phyloP scores from a whole-genome alignment of 2,113 vertebrate species.

The Origma solitaria region DNA sequence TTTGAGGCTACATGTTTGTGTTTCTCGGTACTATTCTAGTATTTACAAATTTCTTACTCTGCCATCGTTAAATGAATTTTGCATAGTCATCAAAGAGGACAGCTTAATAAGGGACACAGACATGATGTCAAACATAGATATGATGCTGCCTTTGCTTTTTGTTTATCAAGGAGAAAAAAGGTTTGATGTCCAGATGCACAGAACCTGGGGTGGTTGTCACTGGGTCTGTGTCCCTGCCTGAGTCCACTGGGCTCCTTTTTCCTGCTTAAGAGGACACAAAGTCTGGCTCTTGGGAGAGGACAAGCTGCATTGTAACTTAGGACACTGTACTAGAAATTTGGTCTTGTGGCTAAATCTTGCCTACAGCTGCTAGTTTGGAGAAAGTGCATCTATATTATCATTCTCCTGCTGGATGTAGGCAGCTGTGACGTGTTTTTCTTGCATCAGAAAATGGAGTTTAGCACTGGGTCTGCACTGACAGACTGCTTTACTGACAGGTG shows the following conservation, averaged over 20 bases:
- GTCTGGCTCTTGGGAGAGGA: background rate
- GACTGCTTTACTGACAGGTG: background rate
- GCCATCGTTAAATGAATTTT: background rate
- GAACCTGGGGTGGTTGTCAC: background rate
- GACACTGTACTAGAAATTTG: background rate
- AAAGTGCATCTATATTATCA: rapidly evolving
- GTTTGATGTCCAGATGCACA: rapidly evolving
- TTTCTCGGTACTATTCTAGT: background rate
- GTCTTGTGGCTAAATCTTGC: background rate
- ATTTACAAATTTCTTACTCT: background rate
- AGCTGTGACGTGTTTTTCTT: background rate
- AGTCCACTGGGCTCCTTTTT: background rate
- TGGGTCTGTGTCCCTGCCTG: background rate
- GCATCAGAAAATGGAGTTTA: background rate
- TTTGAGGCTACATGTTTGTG: background rate
- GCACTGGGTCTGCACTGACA: background rate
- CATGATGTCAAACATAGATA: background rate
- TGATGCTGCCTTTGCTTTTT: background rate
- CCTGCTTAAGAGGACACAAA: background rate
- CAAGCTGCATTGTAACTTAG: background rate
- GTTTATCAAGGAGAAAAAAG: background rate
- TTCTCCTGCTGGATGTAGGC: background rate
- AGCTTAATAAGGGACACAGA: background rate
- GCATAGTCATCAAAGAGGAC: background rate
- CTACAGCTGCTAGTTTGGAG: background rate